phyloP scores from a whole-genome alignment of 2,888 invertebrate species.

The Invenusta paracnida region DNA sequence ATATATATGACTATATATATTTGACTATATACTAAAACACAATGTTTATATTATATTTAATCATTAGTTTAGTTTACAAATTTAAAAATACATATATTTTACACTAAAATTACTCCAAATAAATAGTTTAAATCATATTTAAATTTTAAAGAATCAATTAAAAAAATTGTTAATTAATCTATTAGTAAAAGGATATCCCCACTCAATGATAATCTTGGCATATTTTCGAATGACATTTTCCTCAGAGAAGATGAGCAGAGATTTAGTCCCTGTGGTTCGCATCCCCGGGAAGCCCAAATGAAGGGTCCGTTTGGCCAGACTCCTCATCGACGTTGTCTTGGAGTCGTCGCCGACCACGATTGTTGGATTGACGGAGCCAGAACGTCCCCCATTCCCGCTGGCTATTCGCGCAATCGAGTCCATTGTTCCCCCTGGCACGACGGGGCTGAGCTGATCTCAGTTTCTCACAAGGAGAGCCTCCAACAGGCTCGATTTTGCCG shows the following conservation, averaged over 20 bases:
- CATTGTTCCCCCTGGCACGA: neutral
- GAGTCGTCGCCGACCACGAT: constrained; percentile 8
- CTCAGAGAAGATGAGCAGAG: constrained; percentile 95
- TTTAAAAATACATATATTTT: no score
- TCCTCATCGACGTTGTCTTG: constrained; percentile 50
- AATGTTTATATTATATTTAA: no score
- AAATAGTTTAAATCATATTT: no score
- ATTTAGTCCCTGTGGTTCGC: constrained; percentile 63
- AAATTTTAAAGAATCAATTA: no score
- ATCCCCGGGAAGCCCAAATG: constrained; percentile 49
- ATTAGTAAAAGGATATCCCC: constrained; percentile 76
- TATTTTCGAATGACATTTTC: constrained; percentile 93
- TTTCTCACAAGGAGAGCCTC: no score
- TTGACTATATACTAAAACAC: no score
- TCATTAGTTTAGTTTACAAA: no score
- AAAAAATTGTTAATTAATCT: no score
- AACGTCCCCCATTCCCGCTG: neutral
- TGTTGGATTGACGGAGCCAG: neutral
- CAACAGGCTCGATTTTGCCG: no score
- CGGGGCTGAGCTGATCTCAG: no score
- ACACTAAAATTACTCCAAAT: no score
- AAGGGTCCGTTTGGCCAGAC: constrained; percentile 54
- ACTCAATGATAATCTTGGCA: constrained; percentile 99
- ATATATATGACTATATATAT: no score
- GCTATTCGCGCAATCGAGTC: neutral